A percentile compares a stretch with the other conserved stretches of the same genome.
These are phyloP conservation scores for Peromyscus polionotus DNA, from an alignment of 2,113 vertebrate genomes.

Conservation along the genomic window DNA sequence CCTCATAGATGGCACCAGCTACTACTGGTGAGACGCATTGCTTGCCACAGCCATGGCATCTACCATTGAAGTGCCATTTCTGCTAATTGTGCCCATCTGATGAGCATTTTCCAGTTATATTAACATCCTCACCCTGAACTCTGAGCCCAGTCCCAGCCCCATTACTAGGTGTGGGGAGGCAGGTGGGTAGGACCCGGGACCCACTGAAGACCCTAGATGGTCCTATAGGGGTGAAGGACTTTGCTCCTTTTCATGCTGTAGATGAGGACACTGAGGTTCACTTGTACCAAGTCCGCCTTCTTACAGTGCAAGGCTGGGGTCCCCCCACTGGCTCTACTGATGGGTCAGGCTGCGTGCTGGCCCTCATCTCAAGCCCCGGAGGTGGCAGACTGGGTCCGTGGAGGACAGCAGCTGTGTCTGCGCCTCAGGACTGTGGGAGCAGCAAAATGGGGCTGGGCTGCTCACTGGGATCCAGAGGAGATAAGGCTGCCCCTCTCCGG, in stretches of 20 bases:
- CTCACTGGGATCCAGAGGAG: not conserved
- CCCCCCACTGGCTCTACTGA: not conserved
- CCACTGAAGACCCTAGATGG: not conserved
- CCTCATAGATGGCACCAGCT: not conserved
- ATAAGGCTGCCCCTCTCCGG: not conserved
- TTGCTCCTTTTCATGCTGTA: not conserved
- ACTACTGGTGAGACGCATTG: not conserved
- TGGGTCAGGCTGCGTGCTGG: not conserved
- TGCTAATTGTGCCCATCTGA: not conserved
- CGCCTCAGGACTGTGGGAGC: not conserved
- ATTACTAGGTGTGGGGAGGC: too few species aligned
- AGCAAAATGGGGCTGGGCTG: not conserved
- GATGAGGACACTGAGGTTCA: constrained; percentile 4
- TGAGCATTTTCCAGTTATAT: not conserved
- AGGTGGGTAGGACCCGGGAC: not conserved
- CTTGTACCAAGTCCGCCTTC: not conserved
- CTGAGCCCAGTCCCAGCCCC: not conserved
- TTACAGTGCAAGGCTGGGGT: not conserved
- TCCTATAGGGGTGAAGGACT: not conserved
- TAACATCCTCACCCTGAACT: not conserved
- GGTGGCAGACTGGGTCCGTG: not conserved
- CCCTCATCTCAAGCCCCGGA: not conserved
- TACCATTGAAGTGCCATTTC: not conserved
- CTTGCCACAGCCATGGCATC: not conserved
- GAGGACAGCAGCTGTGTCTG: not conserved